Conservation (phyloP, 2,113 vertebrate species). For the Lasiurus borealis region DNA sequence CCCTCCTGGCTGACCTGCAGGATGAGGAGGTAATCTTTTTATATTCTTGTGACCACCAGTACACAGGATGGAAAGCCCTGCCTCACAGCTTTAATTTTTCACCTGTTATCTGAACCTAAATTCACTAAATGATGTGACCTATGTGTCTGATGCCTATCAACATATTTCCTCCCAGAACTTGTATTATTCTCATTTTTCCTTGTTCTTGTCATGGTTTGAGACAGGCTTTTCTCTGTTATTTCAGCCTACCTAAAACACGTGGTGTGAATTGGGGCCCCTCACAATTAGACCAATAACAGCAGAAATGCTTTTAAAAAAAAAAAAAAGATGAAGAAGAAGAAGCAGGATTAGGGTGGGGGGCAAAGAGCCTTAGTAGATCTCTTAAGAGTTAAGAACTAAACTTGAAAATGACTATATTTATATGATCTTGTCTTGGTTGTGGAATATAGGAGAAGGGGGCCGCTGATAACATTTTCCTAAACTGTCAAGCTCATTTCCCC, state of each 20-base stretch:
- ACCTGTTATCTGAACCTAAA: background rate
- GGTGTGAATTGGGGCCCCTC: background rate
- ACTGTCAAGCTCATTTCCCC: background rate
- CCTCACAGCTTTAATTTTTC: background rate
- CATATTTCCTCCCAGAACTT: background rate
- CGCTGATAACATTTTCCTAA: background rate
- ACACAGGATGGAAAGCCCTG: background rate
- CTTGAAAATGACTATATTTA: slow-evolving; percentile 5
- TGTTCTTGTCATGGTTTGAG: background rate
- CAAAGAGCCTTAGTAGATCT: background rate
- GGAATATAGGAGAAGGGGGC: background rate
- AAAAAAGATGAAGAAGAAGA: background rate
- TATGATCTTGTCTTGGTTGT: background rate
- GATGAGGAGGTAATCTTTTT: background rate
- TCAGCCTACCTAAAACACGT: background rate
- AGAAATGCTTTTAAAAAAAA: background rate
- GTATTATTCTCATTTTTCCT: background rate
- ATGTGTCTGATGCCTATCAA: background rate
- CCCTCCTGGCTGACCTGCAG: background rate
- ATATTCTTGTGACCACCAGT: background rate
- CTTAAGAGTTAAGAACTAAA: slow-evolving; percentile 45
- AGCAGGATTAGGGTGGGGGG: too few relatives aligned
- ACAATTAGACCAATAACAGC: slow-evolving; percentile 12
- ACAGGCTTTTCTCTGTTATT: background rate
- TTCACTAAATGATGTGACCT: background rate